phyloP scores from a whole-genome alignment of 1,140 invertebrate genomes.

The Mesaphorura yosii region DNA sequence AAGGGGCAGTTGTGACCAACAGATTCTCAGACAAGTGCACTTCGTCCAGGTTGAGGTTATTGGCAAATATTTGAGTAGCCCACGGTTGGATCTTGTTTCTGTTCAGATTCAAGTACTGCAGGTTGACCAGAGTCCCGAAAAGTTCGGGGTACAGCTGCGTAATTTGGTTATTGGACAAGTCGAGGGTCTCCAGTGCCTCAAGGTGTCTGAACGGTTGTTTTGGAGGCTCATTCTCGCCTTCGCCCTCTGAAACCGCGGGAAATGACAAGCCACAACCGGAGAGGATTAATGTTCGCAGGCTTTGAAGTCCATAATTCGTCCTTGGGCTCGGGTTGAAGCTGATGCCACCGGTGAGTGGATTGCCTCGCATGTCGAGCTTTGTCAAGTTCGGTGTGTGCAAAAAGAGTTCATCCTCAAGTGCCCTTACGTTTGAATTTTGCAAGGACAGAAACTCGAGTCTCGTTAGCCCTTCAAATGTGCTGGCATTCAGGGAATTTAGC shows the following conservation, averaged over 20 bases:
- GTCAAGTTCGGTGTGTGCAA: too few relatives aligned
- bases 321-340: not conserved
- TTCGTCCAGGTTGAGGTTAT: constrained; percentile 36
- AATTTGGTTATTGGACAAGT: constrained; percentile 7
- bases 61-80: constrained; percentile 36
- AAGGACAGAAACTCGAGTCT: too few relatives aligned
- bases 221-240: not conserved
- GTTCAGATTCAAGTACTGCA: constrained; percentile 35
- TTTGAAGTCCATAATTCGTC: not conserved
- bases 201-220: constrained; percentile 14
- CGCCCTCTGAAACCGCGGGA: too few relatives aligned
- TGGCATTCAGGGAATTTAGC: not conserved
- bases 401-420: not conserved
- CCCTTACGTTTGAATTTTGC: not conserved
- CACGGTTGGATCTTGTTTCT: constrained; percentile 42
- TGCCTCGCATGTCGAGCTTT: not conserved
- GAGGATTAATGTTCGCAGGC: too few relatives aligned
- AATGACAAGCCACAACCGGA: too few relatives aligned
- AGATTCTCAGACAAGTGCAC: constrained; percentile 42
- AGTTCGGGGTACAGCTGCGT: not conserved
- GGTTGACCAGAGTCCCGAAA: not conserved
- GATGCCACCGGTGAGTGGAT: not conserved
- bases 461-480: constrained; percentile 12
- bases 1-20: constrained; percentile 33
- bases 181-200: not conserved